Conservation (phyloP, 37 sponge, comb jelly and placozoan genomes). For the Ianthella basta region DNA sequence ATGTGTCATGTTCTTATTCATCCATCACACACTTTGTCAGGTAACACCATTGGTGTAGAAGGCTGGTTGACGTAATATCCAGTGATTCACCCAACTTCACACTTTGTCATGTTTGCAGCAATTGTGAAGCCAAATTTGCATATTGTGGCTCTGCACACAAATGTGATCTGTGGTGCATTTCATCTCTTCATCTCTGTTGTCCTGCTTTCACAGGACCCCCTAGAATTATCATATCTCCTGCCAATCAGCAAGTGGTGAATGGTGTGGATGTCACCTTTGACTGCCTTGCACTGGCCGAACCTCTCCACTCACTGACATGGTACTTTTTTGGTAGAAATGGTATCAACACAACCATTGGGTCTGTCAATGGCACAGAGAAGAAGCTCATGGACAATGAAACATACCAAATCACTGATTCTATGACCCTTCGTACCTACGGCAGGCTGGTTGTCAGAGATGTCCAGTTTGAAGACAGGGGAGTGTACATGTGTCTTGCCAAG, state of each 20-base stretch:
- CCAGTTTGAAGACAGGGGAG: constrained; percentile 61
- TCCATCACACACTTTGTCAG: no score
- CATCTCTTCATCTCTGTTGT: no score
- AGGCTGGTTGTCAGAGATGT: constrained; percentile 47
- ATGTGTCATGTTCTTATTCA: background rate
- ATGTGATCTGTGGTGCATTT: no score
- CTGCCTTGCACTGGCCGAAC: constrained; percentile 58
- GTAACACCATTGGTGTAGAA: no score
- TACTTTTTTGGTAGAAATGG: constrained; percentile 31
- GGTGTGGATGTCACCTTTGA: constrained; percentile 36
- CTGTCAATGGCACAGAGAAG: background rate
- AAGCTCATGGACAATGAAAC: no score
- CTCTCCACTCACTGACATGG: constrained; percentile 54
- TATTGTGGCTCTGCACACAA: no score
- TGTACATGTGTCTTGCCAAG: constrained; percentile 51
- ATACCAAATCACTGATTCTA: no score
- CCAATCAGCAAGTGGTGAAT: constrained; percentile 41
- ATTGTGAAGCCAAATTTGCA: no score
- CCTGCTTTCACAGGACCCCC: constrained; percentile 66
- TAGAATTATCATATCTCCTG: constrained; percentile 33
- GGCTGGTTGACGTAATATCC: no score
- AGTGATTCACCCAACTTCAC: no score
- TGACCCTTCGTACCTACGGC: constrained; percentile 38
- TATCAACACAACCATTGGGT: background rate
- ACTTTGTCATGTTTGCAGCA: no score